Conservation (phyloP, 2,113 vertebrate genomes). For the Todiramphus saurophagus region DNA sequence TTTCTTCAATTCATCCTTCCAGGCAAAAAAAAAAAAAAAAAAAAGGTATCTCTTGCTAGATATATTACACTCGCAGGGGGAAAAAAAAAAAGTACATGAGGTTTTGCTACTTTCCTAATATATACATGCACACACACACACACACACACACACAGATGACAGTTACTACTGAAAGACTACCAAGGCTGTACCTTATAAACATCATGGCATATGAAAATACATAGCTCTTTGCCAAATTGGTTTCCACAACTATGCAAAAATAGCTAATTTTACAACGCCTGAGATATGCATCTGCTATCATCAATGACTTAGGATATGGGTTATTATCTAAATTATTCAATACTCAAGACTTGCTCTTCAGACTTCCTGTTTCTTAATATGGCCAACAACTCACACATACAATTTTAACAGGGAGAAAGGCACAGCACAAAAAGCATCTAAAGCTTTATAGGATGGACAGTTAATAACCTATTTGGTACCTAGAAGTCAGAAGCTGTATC, state of each 20-base stretch:
- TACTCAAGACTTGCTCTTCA: neutral
- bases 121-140: neutral
- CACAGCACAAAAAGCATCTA: neutral
- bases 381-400: neutral
- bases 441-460: neutral
- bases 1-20: neutral
- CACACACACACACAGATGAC: neutral
- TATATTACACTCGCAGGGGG: neutral
- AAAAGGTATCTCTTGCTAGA: neutral
- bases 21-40: neutral
- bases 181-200: neutral
- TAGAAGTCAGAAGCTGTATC: neutral
- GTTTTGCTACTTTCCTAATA: neutral
- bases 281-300: neutral
- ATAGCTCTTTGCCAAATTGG: neutral
- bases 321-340: neutral
- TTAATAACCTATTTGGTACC: neutral
- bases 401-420: neutral
- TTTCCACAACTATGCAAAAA: neutral
- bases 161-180: neutral
- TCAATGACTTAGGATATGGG: neutral
- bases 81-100: neutral
- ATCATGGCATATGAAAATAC: neutral
- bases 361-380: neutral
- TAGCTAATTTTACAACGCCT: neutral